phyloP scores from a whole-genome alignment of 1,140 invertebrate species.

The Octopus bimaculoides region DNA sequence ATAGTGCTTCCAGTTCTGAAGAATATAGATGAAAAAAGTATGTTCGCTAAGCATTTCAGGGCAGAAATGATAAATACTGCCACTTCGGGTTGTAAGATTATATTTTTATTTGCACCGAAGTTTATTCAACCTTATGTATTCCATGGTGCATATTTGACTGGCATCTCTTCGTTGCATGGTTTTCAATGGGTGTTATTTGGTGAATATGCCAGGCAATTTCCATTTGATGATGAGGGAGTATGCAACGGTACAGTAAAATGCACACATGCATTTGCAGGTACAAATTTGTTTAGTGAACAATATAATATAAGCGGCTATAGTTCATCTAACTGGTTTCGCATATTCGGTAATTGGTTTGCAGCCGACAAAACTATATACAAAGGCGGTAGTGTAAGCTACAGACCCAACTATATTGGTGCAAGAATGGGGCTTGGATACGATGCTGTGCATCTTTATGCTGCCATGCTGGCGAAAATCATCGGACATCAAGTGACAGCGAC shows the following conservation, averaged over 20 bases:
- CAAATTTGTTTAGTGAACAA: constrained; percentile 8
- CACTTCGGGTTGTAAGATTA: too few species aligned
- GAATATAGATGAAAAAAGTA: too few species aligned
- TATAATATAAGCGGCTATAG: constrained; percentile 10
- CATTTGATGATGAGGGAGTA: too few species aligned
- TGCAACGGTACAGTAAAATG: neutral
- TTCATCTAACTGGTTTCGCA: constrained; percentile 7
- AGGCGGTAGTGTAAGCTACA: neutral
- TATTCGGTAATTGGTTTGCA: constrained; percentile 1
- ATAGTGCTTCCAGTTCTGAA: too few species aligned
- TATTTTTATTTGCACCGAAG: too few species aligned
- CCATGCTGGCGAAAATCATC: neutral
- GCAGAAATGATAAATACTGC: too few species aligned
- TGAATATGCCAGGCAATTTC: too few species aligned
- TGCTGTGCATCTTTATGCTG: neutral
- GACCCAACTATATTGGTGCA: neutral
- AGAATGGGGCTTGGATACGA: neutral
- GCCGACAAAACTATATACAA: neutral
- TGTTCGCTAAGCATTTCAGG: too few species aligned
- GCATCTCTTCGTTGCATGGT: too few species aligned
- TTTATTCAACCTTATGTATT: too few species aligned
- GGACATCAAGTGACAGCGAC: neutral
- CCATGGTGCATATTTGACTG: too few species aligned
- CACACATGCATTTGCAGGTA: constrained; percentile 16
- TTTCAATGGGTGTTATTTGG: too few species aligned